These are phyloP conservation scores for Leptura quadrifasciata DNA, from an alignment of 2,888 invertebrate species.

Conservation along the genomic window DNA sequence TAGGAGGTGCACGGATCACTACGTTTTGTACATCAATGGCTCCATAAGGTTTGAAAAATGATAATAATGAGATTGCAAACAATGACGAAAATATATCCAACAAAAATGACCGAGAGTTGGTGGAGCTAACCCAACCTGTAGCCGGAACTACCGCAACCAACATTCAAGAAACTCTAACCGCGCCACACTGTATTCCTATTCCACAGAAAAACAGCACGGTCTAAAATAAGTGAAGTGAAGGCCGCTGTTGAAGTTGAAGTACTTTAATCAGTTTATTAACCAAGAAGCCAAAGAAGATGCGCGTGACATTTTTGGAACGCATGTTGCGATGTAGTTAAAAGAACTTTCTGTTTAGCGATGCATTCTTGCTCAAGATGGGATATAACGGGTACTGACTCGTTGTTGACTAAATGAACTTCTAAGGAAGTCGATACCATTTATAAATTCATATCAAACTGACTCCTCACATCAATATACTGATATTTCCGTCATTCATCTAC, in stretches of 20 bases:
- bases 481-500: neutral
- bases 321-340: constrained; percentile 17
- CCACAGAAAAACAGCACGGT: neutral
- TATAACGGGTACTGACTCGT: neutral
- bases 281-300: neutral
- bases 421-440: neutral
- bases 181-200: no score
- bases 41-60: constrained; percentile 52
- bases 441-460: neutral
- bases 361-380: constrained; percentile 6
- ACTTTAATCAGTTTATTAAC: constrained; percentile 10
- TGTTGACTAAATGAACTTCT: neutral
- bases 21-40: constrained; percentile 55
- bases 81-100: neutral
- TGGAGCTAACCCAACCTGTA: neutral
- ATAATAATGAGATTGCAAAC: neutral
- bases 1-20: constrained; percentile 51
- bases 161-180: no score
- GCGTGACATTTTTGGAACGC: neutral
- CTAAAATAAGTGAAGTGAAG: neutral
- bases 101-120: neutral
- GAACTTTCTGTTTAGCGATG: neutral
- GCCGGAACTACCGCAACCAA: no score
- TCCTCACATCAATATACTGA: neutral
- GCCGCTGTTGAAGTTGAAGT: neutral